Conservation (phyloP, 2,888 invertebrate species). For the Tenthredo mesomela region DNA sequence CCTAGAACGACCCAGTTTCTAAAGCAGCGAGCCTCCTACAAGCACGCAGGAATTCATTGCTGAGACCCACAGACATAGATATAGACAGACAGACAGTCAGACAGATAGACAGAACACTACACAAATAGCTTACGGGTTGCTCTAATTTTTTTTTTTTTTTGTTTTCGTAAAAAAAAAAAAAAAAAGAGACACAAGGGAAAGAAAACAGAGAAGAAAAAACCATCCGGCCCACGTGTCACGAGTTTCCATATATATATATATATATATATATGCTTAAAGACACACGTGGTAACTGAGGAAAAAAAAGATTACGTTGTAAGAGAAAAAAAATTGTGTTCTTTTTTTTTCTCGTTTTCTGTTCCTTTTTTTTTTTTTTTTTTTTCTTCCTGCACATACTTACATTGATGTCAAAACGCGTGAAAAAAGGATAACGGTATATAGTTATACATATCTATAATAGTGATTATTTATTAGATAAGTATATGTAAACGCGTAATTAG, state of each 20-base stretch:
- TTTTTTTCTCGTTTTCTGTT: too few species aligned
- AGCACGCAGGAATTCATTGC: neutral
- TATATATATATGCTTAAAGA: neutral
- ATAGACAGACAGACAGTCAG: neutral
- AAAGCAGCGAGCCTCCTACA: neutral
- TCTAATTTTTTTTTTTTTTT: constrained; percentile 2
- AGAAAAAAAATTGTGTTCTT: too few species aligned
- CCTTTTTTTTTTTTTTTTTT: too few species aligned
- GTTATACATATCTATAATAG: too few species aligned
- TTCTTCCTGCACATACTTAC: too few species aligned
- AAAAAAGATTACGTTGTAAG: neutral
- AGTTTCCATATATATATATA: neutral
- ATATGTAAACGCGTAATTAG: too few species aligned
- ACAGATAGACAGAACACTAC: neutral
- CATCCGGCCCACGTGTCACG: constrained; percentile 29
- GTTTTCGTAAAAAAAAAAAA: neutral
- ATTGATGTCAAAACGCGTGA: too few species aligned
- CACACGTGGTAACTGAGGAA: neutral
- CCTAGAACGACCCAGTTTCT: constrained; percentile 27
- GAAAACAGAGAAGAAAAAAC: neutral
- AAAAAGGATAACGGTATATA: too few species aligned
- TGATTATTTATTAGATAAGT: too few species aligned
- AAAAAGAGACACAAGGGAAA: neutral
- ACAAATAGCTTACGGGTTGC: constrained; percentile 31
- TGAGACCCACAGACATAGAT: neutral